phyloP scores from a whole-genome alignment of 2,797 vertebrate species.

The Atherinosoma microstoma region DNA sequence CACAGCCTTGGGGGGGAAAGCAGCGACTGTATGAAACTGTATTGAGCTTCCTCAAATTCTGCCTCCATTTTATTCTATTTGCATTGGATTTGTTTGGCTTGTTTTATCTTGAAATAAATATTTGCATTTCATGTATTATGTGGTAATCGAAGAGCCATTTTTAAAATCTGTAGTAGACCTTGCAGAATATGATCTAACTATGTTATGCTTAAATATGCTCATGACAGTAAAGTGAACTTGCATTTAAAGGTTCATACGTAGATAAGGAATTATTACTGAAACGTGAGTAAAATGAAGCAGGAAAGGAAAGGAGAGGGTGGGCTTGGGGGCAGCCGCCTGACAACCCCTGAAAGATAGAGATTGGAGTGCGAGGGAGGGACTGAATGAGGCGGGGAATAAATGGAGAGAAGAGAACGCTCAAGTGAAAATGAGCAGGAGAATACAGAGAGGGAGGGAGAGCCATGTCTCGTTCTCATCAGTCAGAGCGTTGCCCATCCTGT shows the following conservation, averaged over 20 bases:
- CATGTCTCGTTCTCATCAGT: constrained; percentile 72
- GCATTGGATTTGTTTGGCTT: not conserved
- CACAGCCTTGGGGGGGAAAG: constrained; percentile 19
- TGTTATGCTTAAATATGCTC: constrained; percentile 9
- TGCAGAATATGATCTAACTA: not conserved
- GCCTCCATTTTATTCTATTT: not conserved
- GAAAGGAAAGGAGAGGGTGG: constrained; percentile 48
- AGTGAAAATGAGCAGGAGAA: constrained; percentile 65
- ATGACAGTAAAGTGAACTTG: constrained; percentile 29
- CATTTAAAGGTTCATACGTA: constrained; percentile 16
- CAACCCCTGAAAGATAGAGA: constrained; percentile 54
- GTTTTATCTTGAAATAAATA: not conserved
- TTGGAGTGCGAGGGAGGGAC: constrained; percentile 51
- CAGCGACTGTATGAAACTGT: constrained; percentile 18
- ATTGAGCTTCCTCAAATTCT: constrained; percentile 3
- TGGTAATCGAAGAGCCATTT: not conserved
- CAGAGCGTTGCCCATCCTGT: constrained; percentile 70
- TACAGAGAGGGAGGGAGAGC: constrained; percentile 38
- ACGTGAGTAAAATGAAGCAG: constrained; percentile 45
- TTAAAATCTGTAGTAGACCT: constrained; percentile 6
- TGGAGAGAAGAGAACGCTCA: constrained; percentile 50
- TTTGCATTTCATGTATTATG: not conserved
- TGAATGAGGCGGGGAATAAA: constrained; percentile 61
- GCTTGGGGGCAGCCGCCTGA: constrained; percentile 37
- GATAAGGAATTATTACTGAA: not conserved